Percentiles rank a stretch among this genome's conserved stretches.
phyloP scores from a whole-genome alignment of 2,113 vertebrate genomes.

The Spizaetus ornatus region DNA sequence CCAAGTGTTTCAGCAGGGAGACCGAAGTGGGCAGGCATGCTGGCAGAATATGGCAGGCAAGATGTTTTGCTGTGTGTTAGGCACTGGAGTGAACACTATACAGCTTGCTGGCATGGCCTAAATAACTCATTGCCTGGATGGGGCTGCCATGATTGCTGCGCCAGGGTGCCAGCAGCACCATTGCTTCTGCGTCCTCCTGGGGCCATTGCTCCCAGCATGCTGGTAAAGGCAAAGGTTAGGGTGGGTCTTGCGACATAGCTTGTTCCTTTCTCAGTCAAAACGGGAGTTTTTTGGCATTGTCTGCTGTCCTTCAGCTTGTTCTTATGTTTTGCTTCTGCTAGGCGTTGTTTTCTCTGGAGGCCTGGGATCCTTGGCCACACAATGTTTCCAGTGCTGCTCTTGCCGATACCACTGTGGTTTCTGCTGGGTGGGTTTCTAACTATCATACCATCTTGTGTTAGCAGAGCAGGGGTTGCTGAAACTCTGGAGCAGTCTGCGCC shows the following conservation, averaged over 20 bases:
- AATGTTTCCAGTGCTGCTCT: background rate
- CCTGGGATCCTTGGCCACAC: background rate
- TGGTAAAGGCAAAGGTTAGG: background rate
- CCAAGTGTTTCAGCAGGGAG: background rate
- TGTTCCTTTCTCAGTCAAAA: background rate
- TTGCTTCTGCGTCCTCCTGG: background rate
- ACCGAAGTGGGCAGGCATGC: accelerated
- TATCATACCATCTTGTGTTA: accelerated
- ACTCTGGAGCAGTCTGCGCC: background rate
- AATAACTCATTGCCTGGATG: background rate
- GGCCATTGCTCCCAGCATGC: background rate
- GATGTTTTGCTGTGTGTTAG: background rate
- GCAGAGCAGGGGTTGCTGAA: background rate
- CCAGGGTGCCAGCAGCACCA: accelerated
- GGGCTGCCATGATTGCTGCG: accelerated
- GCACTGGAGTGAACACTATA: background rate
- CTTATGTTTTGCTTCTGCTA: background rate
- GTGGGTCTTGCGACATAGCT: background rate
- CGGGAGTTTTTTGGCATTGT: background rate
- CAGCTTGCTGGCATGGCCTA: background rate
- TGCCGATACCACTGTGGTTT: background rate
- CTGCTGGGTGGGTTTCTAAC: background rate
- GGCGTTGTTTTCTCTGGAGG: background rate
- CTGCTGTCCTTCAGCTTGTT: background rate
- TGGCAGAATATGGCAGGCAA: background rate